phyloP scores from a whole-genome alignment of 2,797 vertebrate genomes.

The Parauchenoglanis punctatus region DNA sequence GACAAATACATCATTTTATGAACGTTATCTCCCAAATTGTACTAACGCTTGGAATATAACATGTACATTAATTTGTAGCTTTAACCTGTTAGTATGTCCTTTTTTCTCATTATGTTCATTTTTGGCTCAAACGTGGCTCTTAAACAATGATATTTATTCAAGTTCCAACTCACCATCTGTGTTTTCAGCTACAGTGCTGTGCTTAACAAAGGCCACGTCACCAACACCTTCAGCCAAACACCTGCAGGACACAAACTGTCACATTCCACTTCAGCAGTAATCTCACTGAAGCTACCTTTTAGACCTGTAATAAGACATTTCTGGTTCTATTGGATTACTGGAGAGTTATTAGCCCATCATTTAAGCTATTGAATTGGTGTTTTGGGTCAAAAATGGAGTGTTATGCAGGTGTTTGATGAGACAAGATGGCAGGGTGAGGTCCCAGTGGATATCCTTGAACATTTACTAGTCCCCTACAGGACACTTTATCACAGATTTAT shows the following conservation, averaged over 20 bases:
- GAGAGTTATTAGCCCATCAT: neutral
- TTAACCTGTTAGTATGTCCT: neutral
- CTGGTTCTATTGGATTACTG: neutral
- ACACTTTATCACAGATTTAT: neutral
- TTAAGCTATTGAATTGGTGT: neutral
- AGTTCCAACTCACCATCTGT: conserved; percentile 66
- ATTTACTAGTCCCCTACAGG: neutral
- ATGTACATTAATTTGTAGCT: neutral
- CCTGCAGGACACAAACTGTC: conserved; percentile 60
- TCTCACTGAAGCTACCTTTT: neutral
- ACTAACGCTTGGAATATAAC: neutral
- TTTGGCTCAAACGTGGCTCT: neutral
- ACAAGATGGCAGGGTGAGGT: neutral
- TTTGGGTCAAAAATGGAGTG: neutral
- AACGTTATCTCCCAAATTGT: neutral
- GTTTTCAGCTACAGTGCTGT: conserved; percentile 68
- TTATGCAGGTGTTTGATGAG: neutral
- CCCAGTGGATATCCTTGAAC: neutral
- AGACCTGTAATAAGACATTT: neutral
- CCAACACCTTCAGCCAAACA: conserved; percentile 72
- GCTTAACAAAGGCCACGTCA: conserved; percentile 79
- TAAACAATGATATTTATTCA: neutral
- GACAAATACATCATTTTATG: neutral
- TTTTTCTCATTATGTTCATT: neutral
- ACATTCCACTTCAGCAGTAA: conserved; percentile 13